Base-by-base conservation (phyloP, 2,888 invertebrate genomes). In the Ectropis crepuscularia region DNA sequence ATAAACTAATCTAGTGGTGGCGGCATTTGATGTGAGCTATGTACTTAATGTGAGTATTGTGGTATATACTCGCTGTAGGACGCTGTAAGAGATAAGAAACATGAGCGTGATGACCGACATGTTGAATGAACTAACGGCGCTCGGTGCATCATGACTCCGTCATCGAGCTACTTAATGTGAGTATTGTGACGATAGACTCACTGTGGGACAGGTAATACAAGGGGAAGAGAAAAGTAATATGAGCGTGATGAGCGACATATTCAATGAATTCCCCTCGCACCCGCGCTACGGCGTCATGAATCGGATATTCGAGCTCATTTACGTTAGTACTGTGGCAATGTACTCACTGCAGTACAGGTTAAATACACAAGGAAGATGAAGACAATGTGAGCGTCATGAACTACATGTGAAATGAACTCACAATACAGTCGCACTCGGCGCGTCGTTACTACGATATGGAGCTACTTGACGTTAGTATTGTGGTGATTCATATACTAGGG, bases 391-490 rank as follows among this genome's bases (percentile, higher is more conserved):
- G 49, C 28, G 28, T 6, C 12, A 39, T 28, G 12, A 16, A 43
- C 37, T 5, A 4, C 6, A 46, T 16, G 45, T 16, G 12, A 7
- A 46, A 12, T n/a, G 46, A 45, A 6, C 39, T 47, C 36, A 37
- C 95, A 96, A 4, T 28, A 4, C 16, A 28, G 16, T n/a, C 96
- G 77, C 98, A 97, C 78, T 95, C 96, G 11, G 94, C 96, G 74
- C 98, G 98, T 77, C 96, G 97, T 78, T 94, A 96, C 6, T 96
- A 96, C 73, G 99, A 99, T 88, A 93, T 98, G 74, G 96, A 98
- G 79, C 93, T 99, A 72, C 94, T 99, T 61, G 95, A 96, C 87
- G 97, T 97, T 85, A 85, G 88, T 80, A 49, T 10, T 38, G 42
- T 51, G 16, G 9, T 12, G 16, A 43, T 28, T 28, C 1, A 28